Conservation (phyloP, 2,888 invertebrate species). For the Lycophotia porphyrea region DNA sequence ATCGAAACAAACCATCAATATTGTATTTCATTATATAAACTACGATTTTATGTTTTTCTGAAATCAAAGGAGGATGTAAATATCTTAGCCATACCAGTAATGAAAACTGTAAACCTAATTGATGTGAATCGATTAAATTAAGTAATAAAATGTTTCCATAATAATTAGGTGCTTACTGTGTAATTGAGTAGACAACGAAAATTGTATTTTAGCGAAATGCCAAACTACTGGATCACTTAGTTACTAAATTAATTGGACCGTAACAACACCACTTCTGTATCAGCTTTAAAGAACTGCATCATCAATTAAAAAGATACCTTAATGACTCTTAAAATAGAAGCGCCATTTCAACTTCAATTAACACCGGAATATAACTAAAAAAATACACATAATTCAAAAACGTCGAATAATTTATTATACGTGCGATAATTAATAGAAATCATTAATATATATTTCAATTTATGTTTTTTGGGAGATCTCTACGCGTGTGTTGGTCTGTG, state of each 20-base stretch:
- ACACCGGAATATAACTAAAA: slow-evolving; percentile 46
- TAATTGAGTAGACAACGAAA: neutral
- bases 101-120: slow-evolving; percentile 38
- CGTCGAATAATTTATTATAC: slow-evolving; percentile 64
- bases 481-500: slow-evolving; percentile 65
- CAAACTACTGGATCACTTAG: slow-evolving; percentile 22
- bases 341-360: slow-evolving; percentile 56
- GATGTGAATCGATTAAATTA: neutral
- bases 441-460: slow-evolving; percentile 68
- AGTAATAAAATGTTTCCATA: neutral
- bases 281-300: slow-evolving; percentile 31
- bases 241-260: slow-evolving; percentile 25
- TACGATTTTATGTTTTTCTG: slow-evolving; percentile 5
- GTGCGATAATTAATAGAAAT: slow-evolving; percentile 67
- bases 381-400: slow-evolving; percentile 62
- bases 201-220: neutral
- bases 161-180: slow-evolving; percentile 4
- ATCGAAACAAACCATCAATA: slow-evolving; percentile 5
- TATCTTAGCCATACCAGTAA: neutral
- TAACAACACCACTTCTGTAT: slow-evolving; percentile 31
- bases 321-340: slow-evolving; percentile 51
- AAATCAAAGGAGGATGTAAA: slow-evolving; percentile 8
- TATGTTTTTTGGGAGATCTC: slow-evolving; percentile 65
- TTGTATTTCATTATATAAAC: neutral
- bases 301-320: slow-evolving; percentile 48